Base-by-base conservation (phyloP, 2,888 invertebrate genomes). In the Agonopterix subpropinquella region DNA sequence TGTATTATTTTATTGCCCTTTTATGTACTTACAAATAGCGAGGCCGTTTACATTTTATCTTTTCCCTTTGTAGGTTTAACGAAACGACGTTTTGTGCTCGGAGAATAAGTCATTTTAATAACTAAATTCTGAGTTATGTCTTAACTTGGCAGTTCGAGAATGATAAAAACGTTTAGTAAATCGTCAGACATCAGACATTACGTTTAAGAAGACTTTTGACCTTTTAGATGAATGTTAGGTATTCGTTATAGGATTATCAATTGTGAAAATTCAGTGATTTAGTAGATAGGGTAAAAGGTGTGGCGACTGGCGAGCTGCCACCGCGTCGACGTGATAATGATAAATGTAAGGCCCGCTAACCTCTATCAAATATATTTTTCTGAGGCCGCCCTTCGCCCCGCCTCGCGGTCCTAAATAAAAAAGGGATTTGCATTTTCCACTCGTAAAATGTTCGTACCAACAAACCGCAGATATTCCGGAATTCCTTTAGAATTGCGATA, bases 281-380 rank as follows among this genome's bases (percentile, higher is more conserved):
- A 72, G 65, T 62, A 63, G 62, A 62, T 61, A 59, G 56, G 59
- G 62, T 57, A 52, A 68, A 39, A 78, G 82, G 81, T 71, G 80
- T 70, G 80, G 72, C 74, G 64, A 58, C 73, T 72, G 73, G 72
- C 76, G 69, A 67, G 50, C 53, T 11, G 64, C 64, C 67, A 28
- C 28, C 28, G 28, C 7, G 76, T 65, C 76, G 72, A 68, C 76
- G 69, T 80, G 76, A 84, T 84, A 80, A 83, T 84, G 85, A 86
- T 81, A 80, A 84, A 85, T 83, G 82, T 74, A 59, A 60, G 65
- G 62, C 59, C 62, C 59, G 65, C 67, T 62, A 64, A 69, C 77
- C 71, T 73, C 73, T 70, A 77, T 78, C 77, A 77, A 77, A 74
- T 73, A 78, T 77, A 74, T 77, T 79, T 70, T 76, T 69, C 68